Conservation (phyloP, 2,888 invertebrate species). For the Neria commutata region DNA sequence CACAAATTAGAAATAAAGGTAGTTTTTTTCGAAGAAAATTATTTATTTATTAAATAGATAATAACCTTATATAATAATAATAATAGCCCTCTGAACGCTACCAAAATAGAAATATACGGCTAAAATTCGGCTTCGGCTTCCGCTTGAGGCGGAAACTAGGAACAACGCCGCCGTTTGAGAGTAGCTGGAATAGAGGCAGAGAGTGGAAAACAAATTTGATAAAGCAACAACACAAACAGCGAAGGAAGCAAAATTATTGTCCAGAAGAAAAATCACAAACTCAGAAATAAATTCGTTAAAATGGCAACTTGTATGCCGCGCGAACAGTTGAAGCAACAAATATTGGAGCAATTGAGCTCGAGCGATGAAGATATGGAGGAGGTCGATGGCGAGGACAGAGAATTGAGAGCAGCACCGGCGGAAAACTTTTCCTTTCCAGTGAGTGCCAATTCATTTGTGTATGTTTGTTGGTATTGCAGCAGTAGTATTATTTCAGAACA, state of each 20-base stretch:
- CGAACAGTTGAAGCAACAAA: slow-evolving; percentile 44
- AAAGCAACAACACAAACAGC: no score
- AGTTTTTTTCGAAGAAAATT: no score
- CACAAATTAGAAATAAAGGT: no score
- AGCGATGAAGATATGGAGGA: slow-evolving; percentile 45
- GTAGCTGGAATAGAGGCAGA: no score
- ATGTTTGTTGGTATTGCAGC: slow-evolving; percentile 3
- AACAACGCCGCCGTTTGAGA: no score
- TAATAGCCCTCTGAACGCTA: no score
- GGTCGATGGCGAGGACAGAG: slow-evolving; percentile 22
- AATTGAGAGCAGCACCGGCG: slow-evolving; percentile 33
- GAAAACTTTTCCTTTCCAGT: slow-evolving; percentile 51
- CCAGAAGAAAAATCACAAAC: neutral
- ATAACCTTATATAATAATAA: no score
- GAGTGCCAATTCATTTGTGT: slow-evolving; percentile 27
- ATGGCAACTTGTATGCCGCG: slow-evolving; percentile 49
- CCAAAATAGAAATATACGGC: no score
- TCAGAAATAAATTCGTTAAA: slow-evolving; percentile 12
- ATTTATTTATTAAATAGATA: no score
- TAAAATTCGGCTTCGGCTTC: no score
- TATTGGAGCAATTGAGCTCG: slow-evolving; percentile 37
- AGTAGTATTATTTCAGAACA: slow-evolving; percentile 46
- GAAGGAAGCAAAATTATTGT: no score
- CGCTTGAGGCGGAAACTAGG: no score
- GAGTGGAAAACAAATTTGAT: neutral